Conservation (phyloP, 92 coral and sea anemone species). For the Paragorgia papillata region DNA sequence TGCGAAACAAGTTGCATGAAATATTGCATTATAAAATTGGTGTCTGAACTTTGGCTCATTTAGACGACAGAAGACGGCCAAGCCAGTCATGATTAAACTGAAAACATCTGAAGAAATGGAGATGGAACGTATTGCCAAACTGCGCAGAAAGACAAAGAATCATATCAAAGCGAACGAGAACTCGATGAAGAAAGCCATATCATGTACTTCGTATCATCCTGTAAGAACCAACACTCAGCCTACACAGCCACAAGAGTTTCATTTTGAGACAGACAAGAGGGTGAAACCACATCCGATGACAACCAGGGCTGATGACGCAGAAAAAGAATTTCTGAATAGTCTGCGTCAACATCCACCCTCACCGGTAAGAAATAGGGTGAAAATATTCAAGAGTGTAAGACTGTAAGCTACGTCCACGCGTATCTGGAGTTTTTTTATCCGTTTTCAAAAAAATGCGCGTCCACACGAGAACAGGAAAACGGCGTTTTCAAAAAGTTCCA, state of each 20-base stretch:
- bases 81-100: constrained; percentile 42
- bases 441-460: too few relatives aligned
- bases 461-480: too few relatives aligned
- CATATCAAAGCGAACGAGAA: constrained; percentile 73
- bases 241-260: constrained; percentile 82
- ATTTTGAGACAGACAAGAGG: constrained; percentile 90
- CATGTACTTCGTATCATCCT: constrained; percentile 73
- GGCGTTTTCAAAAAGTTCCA: too few relatives aligned
- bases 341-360: constrained; percentile 92
- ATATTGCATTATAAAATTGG: too few relatives aligned
- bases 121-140: constrained; percentile 75
- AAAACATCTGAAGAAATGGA: constrained; percentile 79
- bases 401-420: too few relatives aligned
- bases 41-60: background rate
- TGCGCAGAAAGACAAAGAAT: constrained; percentile 65
- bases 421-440: too few relatives aligned
- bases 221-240: constrained; percentile 70
- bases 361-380: constrained; percentile 69
- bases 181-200: constrained; percentile 89
- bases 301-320: constrained; percentile 48
- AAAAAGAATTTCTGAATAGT: constrained; percentile 72
- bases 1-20: too few relatives aligned
- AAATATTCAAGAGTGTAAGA: too few relatives aligned
- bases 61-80: constrained; percentile 45
- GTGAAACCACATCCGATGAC: constrained; percentile 50